These are phyloP conservation scores for Onchidella celtica DNA, from an alignment of 2,888 invertebrate species.

Conservation along the genomic window DNA sequence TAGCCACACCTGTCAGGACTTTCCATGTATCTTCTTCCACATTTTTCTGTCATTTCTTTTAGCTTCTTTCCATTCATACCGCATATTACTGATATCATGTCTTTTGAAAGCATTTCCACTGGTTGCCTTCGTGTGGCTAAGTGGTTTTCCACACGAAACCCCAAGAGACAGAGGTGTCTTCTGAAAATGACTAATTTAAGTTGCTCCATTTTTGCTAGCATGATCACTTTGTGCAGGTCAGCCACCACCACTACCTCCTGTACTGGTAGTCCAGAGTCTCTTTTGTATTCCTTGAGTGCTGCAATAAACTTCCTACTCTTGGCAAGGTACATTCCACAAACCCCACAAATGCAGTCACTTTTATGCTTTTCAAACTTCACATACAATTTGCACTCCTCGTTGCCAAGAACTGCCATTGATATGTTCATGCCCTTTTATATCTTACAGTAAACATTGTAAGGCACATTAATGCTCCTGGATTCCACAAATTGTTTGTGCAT, in stretches of 20 bases:
- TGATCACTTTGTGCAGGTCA: not conserved
- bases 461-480: not conserved
- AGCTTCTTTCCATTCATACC: not conserved
- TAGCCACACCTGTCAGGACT: no score
- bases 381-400: not conserved
- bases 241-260: not conserved
- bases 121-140: no score
- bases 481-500: not conserved
- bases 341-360: not conserved
- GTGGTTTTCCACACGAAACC: no score
- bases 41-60: not conserved
- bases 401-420: not conserved
- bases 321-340: not conserved
- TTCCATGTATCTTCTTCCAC: no score
- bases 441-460: not conserved
- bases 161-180: not conserved
- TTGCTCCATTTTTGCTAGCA: not conserved
- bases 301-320: not conserved
- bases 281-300: not conserved
- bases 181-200: not conserved
- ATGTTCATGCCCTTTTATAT: not conserved
- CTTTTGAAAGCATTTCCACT: not conserved
- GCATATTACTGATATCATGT: not conserved
- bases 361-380: no score
- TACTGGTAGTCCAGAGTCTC: not conserved